Evolutionary conservation across 2,113 vertebrate genomes (phyloP), one percentile per base, ranked within the genome.

Genomic region (Scatophagus argus): DNA sequence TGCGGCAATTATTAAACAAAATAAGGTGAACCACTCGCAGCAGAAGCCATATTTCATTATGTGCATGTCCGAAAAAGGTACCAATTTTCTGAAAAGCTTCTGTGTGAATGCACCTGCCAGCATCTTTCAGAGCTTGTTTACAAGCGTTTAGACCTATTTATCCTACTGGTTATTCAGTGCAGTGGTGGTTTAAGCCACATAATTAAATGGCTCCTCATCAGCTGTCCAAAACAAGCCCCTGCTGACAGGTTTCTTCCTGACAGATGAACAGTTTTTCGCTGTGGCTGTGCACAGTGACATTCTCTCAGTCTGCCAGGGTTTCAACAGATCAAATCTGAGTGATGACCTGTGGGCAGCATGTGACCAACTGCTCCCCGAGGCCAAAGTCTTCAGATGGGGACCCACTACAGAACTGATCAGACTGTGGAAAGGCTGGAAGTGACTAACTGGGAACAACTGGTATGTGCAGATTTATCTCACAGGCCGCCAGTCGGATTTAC

Each of bases 381-480:
- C 19, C 61, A 38, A 66, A 44, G 36, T 38, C 31, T 32, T 64
- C 72, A 62, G 21, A 64, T 25, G 43, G 71, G 10, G 51, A 56
- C 38, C 14, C 21, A 6, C 19, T n/a, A 23, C 62, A 47, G 21
- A 62, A 19, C 14, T 34, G 41, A 43, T 49, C 59, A 70, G 49
- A 70, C 19, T 41, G 78, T 27, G 49, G 56, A 32, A 67, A 81
- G 56, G 56, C 49, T 76, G 79, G 17, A 63, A 75, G 72, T 51
- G 65, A 68, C 64, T 25, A 34, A 70, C 64, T 46, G 78, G 29
- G 49, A 44, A 61, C 43, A 68, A 60, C 55, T 68, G 62, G 25
- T 56, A 13, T 54, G 11, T 17, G 47, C 39, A 43, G 51, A 81
- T 41, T 75, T 11, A 32, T 58, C 64, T 58, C 65, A 34, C 23